These are phyloP conservation scores for Saccopteryx leptura DNA, from an alignment of 2,113 vertebrate species.

Conservation along the genomic window DNA sequence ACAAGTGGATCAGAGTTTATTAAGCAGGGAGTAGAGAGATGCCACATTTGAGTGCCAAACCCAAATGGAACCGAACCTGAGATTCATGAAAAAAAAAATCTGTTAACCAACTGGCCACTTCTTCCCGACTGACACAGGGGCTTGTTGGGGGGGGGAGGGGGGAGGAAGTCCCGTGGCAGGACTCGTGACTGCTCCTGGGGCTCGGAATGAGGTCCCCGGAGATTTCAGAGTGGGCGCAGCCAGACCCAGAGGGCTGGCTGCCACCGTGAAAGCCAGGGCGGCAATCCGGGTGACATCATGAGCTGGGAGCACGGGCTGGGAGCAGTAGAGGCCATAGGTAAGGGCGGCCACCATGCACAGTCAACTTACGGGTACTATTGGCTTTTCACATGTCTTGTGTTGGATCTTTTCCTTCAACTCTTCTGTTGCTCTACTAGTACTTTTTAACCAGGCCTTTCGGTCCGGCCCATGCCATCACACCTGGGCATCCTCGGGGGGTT, in stretches of 20 bases:
- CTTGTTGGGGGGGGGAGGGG: background rate
- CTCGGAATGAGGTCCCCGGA: background rate
- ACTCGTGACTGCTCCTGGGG: background rate
- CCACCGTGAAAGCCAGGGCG: background rate
- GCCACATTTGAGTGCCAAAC: background rate
- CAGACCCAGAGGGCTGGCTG: too few species aligned
- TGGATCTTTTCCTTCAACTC: background rate
- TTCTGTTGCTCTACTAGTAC: background rate
- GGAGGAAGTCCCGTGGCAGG: background rate
- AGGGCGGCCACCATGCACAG: background rate
- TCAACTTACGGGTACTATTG: background rate
- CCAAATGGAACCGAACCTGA: background rate
- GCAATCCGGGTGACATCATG: background rate
- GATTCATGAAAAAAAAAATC: background rate
- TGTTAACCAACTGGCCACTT: too few species aligned
- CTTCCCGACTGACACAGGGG: too few species aligned
- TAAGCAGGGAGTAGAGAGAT: background rate
- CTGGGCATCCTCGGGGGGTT: background rate
- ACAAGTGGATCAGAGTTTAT: background rate
- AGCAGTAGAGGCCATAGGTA: too few species aligned
- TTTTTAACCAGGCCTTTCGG: background rate
- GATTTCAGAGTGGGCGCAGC: background rate
- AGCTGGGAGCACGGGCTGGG: too few species aligned
- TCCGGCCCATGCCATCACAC: background rate
- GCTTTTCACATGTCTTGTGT: background rate